Evolutionary conservation across 2,888 invertebrate species (phyloP).

Genomic region (Ecliptopera silaceata): DNA sequence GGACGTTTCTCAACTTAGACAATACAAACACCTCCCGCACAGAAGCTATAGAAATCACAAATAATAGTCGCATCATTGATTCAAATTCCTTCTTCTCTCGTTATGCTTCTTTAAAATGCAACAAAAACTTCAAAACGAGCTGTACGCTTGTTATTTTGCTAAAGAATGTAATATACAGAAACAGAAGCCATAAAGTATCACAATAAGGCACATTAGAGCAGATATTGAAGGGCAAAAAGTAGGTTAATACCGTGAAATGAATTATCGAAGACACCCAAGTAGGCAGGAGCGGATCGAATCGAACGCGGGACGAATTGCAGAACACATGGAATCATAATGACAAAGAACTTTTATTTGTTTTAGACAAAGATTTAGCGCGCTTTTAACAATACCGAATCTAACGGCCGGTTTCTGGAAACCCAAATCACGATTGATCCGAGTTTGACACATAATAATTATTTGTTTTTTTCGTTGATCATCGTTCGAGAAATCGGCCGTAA

Average conservation of each 20-base stretch:
- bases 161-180: conserved; percentile 27
- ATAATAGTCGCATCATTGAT: conserved; percentile 20
- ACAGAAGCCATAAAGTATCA: conserved; percentile 42
- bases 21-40: conserved; percentile 14
- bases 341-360: no score
- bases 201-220: conserved; percentile 54
- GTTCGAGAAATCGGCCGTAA: no score
- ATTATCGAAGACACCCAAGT: conserved; percentile 69
- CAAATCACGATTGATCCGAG: no score
- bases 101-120: neutral
- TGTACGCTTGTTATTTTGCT: conserved; percentile 10
- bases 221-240: conserved; percentile 52
- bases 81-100: neutral
- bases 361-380: conserved; percentile 2
- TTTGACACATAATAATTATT: no score
- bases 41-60: conserved; percentile 17
- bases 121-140: conserved; percentile 7
- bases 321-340: conserved; percentile 27
- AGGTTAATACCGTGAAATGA: conserved; percentile 67
- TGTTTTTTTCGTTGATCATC: no score
- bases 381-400: conserved; percentile 10
- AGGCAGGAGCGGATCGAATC: conserved; percentile 55
- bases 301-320: conserved; percentile 41
- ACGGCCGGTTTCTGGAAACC: no score
- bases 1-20: no score